phyloP scores from a whole-genome alignment of 2,113 vertebrate genomes.

The Ancistrus triradiatus region DNA sequence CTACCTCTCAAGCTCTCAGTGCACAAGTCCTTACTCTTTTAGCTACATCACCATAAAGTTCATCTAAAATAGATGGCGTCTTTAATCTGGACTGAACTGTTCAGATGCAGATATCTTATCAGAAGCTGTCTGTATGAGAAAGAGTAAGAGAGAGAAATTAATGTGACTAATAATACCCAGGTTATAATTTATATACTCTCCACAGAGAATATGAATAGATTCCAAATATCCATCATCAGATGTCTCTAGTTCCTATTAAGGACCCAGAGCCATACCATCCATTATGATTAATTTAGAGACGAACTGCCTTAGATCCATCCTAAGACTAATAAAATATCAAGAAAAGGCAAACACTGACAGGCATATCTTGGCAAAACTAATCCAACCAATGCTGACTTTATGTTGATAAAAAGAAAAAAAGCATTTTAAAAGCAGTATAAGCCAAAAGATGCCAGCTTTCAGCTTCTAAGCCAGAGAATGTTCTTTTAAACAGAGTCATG shows the following conservation, averaged over 20 bases:
- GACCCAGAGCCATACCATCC: slow-evolving; percentile 31
- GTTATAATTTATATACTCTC: slow-evolving; percentile 45
- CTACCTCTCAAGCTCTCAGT: too few relatives aligned
- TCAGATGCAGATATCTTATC: too few relatives aligned
- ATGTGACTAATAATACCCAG: slow-evolving; percentile 48
- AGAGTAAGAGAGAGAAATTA: slow-evolving; percentile 26
- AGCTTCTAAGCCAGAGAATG: neutral
- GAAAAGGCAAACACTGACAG: slow-evolving; percentile 2
- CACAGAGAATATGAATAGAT: slow-evolving; percentile 46
- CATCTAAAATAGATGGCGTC: too few relatives aligned
- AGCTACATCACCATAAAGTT: too few relatives aligned
- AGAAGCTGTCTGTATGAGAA: neutral
- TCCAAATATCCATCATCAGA: slow-evolving; percentile 41
- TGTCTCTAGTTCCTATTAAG: slow-evolving; percentile 38
- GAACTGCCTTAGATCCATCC: neutral
- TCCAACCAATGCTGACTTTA: too few relatives aligned
- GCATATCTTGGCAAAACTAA: too few relatives aligned
- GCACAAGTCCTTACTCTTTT: too few relatives aligned
- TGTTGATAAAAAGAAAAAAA: too few relatives aligned
- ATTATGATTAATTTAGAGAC: slow-evolving; percentile 31
- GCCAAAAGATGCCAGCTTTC: neutral
- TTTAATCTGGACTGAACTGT: too few relatives aligned
- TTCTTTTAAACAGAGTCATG: neutral
- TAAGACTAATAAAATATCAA: neutral
- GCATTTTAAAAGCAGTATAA: too few relatives aligned